Base-by-base conservation (phyloP, 1,140 invertebrate species). In the Rhyacophila brunnea region DNA sequence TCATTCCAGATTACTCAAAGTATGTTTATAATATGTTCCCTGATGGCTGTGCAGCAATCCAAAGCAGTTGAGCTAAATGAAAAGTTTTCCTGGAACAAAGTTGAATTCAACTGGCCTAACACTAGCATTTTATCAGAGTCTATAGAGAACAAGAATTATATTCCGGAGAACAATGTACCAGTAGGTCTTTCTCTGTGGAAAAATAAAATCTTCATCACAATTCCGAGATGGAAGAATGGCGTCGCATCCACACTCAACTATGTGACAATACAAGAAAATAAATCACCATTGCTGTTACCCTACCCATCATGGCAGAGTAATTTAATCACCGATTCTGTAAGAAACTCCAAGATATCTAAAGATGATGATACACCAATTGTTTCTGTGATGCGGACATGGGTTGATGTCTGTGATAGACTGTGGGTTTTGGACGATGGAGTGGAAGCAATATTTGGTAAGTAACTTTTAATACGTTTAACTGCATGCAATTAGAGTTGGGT, bases 261-360 rank as follows among this genome's bases (percentile, higher is more conserved):
- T 55, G 67, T 84, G 15, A 59, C 66, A 20, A 11, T 77, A 6
- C 70, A 78, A 10, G 77, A 70, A 0, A 79, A 68, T 35, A 78
- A 82, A 59, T 81, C 83, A 6, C 86, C 87, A 6, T 74, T 73
- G 0, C 64, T 89, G 20, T 81, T 71, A 28, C 88, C 88, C 0
- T 90, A 85, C 62, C 88, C 88, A 0, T 86, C 80, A 19, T 90
- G 87, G 86, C 77, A 81, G 42, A 80, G 84, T 0, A 87, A 86
- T 54, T 77, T 79, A 32, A 60, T 84, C 1, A 69, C 23, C 70
- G 71, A 11, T 72, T 67, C 1, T 52, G 56, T 17, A 54, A 65
- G n/a, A 43, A 64, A 13, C 4, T 11, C 11, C 18, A 34, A 49
- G 9, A 49, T 7, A 28, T 18, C 14, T n/a, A 45, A 14, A 17